Base-by-base conservation (phyloP, 2,797 vertebrate species). In the Pelodytes ibericus region DNA sequence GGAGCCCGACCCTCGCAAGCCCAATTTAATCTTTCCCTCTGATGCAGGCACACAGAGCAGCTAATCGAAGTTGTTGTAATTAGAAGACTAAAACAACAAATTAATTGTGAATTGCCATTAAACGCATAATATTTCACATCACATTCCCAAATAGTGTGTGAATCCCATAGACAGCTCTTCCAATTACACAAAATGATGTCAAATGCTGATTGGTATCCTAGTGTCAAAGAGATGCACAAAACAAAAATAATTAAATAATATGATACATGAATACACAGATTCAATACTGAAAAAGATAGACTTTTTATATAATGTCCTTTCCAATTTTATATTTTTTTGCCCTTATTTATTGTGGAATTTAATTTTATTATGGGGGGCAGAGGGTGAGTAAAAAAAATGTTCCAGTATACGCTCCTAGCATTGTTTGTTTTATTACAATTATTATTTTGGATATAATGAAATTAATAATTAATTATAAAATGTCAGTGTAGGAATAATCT, bases 71-170 rank as follows among this genome's bases (percentile, higher is more conserved):
- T 73, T 86, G 86, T 4, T 20, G 86, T 85, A 88, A 88, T 87
- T 89, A 90, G 86, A 88, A 84, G 80, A 84, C 82, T 84, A 88
- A 88, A 57, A 2, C 83, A 83, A 59, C 84, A 76, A 81, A 81
- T 86, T 87, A 87, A 84, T 78, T 76, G 53, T 73, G 71, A 89
- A 87, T 74, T 86, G 84, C 82, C 85, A 87, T 81, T 82, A 87
- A 86, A 81, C 79, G 81, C 68, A 64, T 57, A 80, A 83, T 73
- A 74, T 15, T 41, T 0, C 30, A 62, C 10, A 62, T 13, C 11
- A 15, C 1, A 5, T 7, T 22, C 16, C 7, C n/a, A 53, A 53
- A 22, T 24, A 53, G 16, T 15, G 18, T 4, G 18, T 47, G 11
- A 47, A 15, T 4, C 18, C 16, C 7, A 7, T 4, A 53, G n/a